Evolutionary conservation across 1,140 invertebrate genomes (phyloP).

Genomic region (Mactra quadrangularis): DNA sequence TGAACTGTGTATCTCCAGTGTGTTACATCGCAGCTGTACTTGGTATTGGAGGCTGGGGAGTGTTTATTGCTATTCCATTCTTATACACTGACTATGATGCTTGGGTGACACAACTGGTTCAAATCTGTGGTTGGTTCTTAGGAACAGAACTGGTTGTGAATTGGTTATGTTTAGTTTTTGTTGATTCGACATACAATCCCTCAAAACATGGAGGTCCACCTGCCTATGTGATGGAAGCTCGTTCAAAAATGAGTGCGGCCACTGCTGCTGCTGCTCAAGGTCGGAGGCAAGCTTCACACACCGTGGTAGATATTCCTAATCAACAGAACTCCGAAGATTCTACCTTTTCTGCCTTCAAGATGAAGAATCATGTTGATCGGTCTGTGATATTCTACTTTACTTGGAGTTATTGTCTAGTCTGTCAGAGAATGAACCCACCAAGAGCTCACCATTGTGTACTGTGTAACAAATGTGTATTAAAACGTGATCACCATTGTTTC

Average conservation of each 20-base stretch:
- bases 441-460: slow-evolving; percentile 75
- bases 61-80: slow-evolving; percentile 20
- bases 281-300: background rate
- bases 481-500: slow-evolving; percentile 96
- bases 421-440: slow-evolving; percentile 66
- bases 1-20: background rate
- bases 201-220: slow-evolving; percentile 48
- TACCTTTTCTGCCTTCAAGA: background rate
- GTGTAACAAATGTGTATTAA: slow-evolving; percentile 74
- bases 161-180: slow-evolving; percentile 69
- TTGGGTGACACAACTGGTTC: slow-evolving; percentile 10
- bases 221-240: background rate
- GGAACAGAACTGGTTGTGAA: slow-evolving; percentile 64
- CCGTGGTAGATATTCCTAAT: background rate
- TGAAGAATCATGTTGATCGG: slow-evolving; percentile 9
- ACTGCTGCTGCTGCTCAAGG: too few relatives aligned
- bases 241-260: background rate
- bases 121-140: slow-evolving; percentile 50
- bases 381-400: slow-evolving; percentile 68
- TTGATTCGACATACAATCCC: slow-evolving; percentile 61
- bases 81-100: slow-evolving; percentile 14
- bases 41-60: slow-evolving; percentile 35
- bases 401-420: slow-evolving; percentile 69
- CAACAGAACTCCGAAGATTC: background rate
- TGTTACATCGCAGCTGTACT: slow-evolving; percentile 21